Percentiles rank a stretch among this genome's conserved stretches.
These are phyloP conservation scores for Cebus imitator DNA, from an alignment of 2,113 vertebrate species.

Conservation along the genomic window DNA sequence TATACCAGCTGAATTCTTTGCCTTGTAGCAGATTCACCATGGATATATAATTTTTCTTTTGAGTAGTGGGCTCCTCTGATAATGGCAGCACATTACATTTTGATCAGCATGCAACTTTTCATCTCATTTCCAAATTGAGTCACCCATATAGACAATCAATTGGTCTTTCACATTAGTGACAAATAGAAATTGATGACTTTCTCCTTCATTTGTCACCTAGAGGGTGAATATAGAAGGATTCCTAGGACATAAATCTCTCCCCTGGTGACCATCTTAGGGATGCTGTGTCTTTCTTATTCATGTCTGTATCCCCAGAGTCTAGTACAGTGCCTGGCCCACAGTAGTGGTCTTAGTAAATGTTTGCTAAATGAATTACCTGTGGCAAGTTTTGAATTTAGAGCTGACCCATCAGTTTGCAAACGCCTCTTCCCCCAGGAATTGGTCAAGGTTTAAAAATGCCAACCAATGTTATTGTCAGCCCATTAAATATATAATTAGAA, in stretches of 20 bases:
- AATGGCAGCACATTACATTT: neutral
- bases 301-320: neutral
- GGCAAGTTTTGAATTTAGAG: neutral
- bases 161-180: constrained; percentile 34
- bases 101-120: neutral
- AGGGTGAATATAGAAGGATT: neutral
- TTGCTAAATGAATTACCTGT: neutral
- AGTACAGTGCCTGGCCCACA: neutral
- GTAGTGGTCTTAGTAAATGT: neutral
- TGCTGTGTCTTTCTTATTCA: neutral
- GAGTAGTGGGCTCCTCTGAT: neutral
- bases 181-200: constrained; percentile 59
- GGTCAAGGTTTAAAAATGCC: neutral
- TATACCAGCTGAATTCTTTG: neutral
- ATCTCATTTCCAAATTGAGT: constrained; percentile 15
- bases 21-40: neutral
- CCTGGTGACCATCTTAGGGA: neutral
- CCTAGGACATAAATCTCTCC: neutral
- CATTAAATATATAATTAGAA: neutral
- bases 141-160: constrained; percentile 13
- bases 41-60: neutral
- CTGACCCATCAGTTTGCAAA: neutral
- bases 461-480: neutral
- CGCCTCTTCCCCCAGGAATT: neutral
- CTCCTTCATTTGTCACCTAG: constrained; percentile 32